phyloP scores from a whole-genome alignment of 2,113 vertebrate genomes.

The Nycticebus coucang region DNA sequence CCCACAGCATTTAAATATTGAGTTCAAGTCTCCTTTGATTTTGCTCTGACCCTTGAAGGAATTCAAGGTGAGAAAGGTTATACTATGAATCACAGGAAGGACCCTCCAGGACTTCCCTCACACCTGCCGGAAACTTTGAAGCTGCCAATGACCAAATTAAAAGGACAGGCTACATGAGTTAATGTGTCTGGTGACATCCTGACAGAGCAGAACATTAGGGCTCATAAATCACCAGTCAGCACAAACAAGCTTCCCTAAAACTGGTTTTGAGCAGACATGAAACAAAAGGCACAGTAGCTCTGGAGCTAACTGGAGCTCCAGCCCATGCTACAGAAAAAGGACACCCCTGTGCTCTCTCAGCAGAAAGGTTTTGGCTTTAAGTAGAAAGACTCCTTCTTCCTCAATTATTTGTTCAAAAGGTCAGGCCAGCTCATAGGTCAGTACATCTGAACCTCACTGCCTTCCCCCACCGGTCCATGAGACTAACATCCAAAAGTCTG shows the following conservation, averaged over 20 bases:
- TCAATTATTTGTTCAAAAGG: slow-evolving; percentile 31
- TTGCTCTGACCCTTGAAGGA: not conserved
- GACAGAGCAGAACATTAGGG: slow-evolving; percentile 6
- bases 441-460: not conserved
- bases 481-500: not conserved
- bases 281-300: not conserved
- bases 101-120: not conserved
- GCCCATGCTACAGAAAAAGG: not conserved
- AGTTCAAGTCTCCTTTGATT: slow-evolving; percentile 12
- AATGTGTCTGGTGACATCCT: slow-evolving; percentile 22
- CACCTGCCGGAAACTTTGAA: slow-evolving; percentile 27
- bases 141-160: slow-evolving; percentile 24
- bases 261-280: slow-evolving; percentile 17
- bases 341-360: not conserved
- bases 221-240: slow-evolving; percentile 28
- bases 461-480: not conserved
- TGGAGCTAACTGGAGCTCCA: not conserved
- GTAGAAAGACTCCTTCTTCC: slow-evolving; percentile 6
- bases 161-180: not conserved
- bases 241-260: slow-evolving; percentile 40
- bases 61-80: not conserved
- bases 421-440: not conserved
- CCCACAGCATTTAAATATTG: not conserved
- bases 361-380: slow-evolving; percentile 29
- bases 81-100: not conserved